Evolutionary conservation across 2,888 invertebrate genomes (phyloP).

Genomic region (Parthenolecanium corni): DNA sequence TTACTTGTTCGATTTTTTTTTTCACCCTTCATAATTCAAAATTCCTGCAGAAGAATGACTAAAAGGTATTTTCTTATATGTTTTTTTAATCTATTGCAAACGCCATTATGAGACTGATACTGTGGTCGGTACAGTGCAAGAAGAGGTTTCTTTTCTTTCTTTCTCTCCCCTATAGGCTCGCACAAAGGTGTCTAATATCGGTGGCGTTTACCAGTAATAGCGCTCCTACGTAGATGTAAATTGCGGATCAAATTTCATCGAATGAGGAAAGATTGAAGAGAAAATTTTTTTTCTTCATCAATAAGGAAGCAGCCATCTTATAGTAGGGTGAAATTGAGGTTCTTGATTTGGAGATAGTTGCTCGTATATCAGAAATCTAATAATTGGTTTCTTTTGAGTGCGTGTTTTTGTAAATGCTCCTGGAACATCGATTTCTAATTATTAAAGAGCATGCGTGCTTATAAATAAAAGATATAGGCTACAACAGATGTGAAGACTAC

Average conservation of each 20-base stretch:
- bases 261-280: too few relatives aligned
- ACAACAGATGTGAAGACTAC: too few relatives aligned
- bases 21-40: neutral
- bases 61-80: conserved; percentile 3
- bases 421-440: too few relatives aligned
- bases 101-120: conserved; percentile 11
- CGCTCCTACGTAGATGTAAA: neutral
- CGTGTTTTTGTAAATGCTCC: too few relatives aligned
- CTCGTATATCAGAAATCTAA: too few relatives aligned
- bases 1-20: conserved; percentile 4
- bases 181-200: conserved; percentile 9
- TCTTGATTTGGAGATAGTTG: too few relatives aligned
- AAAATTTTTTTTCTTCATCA: too few relatives aligned
- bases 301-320: too few relatives aligned
- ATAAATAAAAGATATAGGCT: too few relatives aligned
- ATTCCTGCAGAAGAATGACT: conserved; percentile 8
- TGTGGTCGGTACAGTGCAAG: neutral
- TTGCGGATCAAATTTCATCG: neutral
- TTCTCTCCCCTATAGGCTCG: neutral
- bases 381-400: too few relatives aligned
- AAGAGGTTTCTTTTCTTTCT: neutral
- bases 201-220: neutral
- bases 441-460: too few relatives aligned
- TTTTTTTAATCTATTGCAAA: conserved; percentile 15
- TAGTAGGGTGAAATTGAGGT: too few relatives aligned